phyloP scores from a whole-genome alignment of 2,113 vertebrate genomes.

The Salvelinus fontinalis region DNA sequence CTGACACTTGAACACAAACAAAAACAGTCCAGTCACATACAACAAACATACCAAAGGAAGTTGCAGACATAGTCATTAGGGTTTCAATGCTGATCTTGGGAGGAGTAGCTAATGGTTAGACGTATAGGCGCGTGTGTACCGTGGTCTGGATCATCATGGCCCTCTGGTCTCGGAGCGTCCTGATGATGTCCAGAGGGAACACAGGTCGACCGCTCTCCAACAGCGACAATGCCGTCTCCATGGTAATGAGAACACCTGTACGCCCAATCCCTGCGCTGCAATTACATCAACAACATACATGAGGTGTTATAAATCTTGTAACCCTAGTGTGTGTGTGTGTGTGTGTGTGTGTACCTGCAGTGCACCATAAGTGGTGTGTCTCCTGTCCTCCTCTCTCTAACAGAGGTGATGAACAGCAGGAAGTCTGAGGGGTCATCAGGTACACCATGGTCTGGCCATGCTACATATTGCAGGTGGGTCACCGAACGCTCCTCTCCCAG shows the following conservation, averaged over 20 bases:
- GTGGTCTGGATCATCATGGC: constrained; percentile 98
- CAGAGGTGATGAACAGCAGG: constrained; percentile 86
- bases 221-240: constrained; percentile 93
- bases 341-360: constrained; percentile 84
- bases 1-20: constrained; percentile 83
- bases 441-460: constrained; percentile 97
- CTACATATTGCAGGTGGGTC: constrained; percentile 93
- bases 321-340: not conserved
- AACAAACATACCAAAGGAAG: constrained; percentile 20
- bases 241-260: constrained; percentile 96
- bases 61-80: constrained; percentile 5
- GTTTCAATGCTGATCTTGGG: not conserved
- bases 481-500: constrained; percentile 81
- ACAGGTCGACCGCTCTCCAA: constrained; percentile 87
- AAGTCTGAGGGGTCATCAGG: constrained; percentile 95
- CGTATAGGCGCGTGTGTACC: constrained; percentile 65
- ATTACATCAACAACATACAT: not conserved
- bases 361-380: constrained; percentile 88
- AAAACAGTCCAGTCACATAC: not conserved
- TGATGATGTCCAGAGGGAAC: constrained; percentile 91
- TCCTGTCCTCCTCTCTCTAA: constrained; percentile 81
- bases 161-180: constrained; percentile 90
- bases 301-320: too few species aligned
- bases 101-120: not conserved
- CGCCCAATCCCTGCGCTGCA: constrained; percentile 93